These are phyloP conservation scores for Iguana delicatissima DNA, from an alignment of 2,797 vertebrate genomes.

Conservation along the genomic window DNA sequence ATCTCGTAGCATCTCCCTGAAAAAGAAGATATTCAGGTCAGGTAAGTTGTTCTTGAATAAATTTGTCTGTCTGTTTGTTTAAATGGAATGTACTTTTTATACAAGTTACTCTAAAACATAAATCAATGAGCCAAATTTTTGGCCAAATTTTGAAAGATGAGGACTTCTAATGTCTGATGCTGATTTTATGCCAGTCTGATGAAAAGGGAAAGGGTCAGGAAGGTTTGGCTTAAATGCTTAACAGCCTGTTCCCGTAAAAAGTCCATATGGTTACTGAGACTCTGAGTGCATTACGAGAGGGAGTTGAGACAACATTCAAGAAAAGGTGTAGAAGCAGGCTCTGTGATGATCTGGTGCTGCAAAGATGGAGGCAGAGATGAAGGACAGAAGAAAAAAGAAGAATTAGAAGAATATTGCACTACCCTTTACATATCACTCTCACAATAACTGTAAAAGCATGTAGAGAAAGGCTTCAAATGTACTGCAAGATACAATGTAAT, in stretches of 20 bases:
- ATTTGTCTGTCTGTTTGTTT: neutral
- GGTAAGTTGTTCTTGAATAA: conserved; percentile 3
- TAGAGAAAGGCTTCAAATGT: conserved; percentile 57
- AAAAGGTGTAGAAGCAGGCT: conserved; percentile 63
- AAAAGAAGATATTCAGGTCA: conserved; percentile 77
- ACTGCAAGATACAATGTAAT: conserved; percentile 67
- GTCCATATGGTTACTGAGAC: conserved; percentile 37
- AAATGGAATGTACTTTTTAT: conserved; percentile 34
- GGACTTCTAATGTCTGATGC: conserved; percentile 50
- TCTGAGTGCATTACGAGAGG: conserved; percentile 44
- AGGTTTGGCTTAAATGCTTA: conserved; percentile 44
- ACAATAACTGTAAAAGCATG: conserved; percentile 61
- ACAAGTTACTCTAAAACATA: conserved; percentile 54
- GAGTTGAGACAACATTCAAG: conserved; percentile 59
- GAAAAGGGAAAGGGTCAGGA: conserved; percentile 33
- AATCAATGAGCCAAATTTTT: conserved; percentile 49
- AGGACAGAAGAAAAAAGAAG: conserved; percentile 60
- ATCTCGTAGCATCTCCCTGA: conserved; percentile 97
- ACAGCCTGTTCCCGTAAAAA: conserved; percentile 24
- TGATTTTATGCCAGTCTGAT: conserved; percentile 52
- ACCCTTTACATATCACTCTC: conserved; percentile 64
- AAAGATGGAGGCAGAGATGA: conserved; percentile 65
- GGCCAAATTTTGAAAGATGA: conserved; percentile 40
- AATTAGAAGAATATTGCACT: conserved; percentile 68
- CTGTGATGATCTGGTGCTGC: conserved; percentile 51